phyloP scores from a whole-genome alignment of 2,888 invertebrate species.

The Cantharis rufa region DNA sequence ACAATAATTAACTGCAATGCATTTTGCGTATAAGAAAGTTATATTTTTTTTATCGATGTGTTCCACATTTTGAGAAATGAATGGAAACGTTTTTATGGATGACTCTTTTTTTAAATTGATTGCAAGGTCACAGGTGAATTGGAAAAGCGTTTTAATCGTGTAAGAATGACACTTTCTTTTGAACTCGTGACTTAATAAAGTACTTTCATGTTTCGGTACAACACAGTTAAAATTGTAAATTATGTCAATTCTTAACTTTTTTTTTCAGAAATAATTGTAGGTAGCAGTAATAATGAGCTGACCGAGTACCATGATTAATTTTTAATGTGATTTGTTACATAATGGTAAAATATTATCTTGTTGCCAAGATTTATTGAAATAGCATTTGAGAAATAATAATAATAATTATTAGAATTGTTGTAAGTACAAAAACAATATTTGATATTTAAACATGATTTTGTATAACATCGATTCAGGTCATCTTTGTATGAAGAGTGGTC shows the following conservation, averaged over 20 bases:
- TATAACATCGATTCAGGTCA: constrained; percentile 23
- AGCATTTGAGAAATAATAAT: neutral
- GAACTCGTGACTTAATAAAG: constrained; percentile 18
- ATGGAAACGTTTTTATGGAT: neutral
- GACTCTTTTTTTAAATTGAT: constrained; percentile 2
- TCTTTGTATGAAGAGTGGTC: constrained; percentile 21
- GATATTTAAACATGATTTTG: neutral
- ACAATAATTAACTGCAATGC: neutral
- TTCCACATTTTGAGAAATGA: neutral
- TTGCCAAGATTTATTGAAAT: neutral
- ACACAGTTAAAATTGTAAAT: neutral
- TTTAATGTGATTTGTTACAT: neutral
- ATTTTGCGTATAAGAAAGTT: neutral
- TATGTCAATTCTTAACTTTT: neutral
- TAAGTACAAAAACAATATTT: neutral
- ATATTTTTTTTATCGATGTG: neutral
- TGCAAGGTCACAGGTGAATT: constrained; percentile 18
- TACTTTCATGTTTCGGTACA: constrained; percentile 7
- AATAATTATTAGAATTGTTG: neutral
- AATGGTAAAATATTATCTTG: neutral
- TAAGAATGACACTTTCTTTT: constrained; percentile 28
- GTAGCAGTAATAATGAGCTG: neutral
- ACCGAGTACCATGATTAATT: neutral
- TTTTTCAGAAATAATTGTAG: neutral
- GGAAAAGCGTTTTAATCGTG: constrained; percentile 23